Conservation (phyloP, 2,888 invertebrate genomes). For the Griposia aprilina region DNA sequence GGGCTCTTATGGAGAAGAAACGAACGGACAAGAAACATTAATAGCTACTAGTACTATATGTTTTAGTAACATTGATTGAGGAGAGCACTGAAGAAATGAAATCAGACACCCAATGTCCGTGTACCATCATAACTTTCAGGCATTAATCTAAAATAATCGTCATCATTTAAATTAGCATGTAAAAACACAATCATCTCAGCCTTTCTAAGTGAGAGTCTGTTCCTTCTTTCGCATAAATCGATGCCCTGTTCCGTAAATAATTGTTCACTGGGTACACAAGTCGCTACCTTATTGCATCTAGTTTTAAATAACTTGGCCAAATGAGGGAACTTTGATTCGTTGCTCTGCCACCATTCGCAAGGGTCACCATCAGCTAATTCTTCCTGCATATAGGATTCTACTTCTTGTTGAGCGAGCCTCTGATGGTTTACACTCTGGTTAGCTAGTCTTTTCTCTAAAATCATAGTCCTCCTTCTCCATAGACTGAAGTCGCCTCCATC, state of each 20-base stretch:
- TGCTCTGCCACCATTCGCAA: constrained; percentile 28
- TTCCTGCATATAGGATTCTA: constrained; percentile 21
- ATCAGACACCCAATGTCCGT: neutral
- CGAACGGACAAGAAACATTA: neutral
- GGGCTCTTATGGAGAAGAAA: neutral
- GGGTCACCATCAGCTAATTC: constrained; percentile 10
- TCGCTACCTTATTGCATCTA: constrained; percentile 30
- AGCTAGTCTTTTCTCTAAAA: neutral
- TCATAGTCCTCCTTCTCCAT: constrained; percentile 33
- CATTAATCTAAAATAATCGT: constrained; percentile 23
- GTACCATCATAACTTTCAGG: constrained; percentile 1
- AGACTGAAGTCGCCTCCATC: constrained; percentile 14
- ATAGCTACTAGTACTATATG: neutral
- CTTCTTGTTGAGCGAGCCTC: constrained; percentile 31
- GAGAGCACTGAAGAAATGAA: neutral
- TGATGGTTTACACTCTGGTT: neutral
- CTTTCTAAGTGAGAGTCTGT: neutral
- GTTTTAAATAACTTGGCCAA: constrained; percentile 33
- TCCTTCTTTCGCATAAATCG: neutral
- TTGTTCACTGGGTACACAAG: neutral
- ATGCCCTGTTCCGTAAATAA: constrained; percentile 21
- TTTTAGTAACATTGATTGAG: neutral
- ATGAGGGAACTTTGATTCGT: constrained; percentile 25
- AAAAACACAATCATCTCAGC: constrained; percentile 24
- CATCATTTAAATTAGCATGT: constrained; percentile 23